Conservation (phyloP, 2,888 invertebrate species). For the Andrena trimmerana region DNA sequence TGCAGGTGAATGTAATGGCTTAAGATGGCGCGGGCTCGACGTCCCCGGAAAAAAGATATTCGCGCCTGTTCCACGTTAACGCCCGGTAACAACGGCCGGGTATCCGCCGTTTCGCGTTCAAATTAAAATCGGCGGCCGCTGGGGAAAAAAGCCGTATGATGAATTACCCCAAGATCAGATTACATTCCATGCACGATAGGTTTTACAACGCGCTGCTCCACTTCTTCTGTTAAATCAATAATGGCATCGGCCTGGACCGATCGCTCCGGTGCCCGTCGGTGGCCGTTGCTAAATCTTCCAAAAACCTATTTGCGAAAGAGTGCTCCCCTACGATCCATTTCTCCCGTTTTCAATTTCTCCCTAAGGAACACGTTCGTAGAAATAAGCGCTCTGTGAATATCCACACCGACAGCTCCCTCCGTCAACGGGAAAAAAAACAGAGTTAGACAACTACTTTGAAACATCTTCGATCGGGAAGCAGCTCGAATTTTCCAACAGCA, state of each 20-base stretch:
- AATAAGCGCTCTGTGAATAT: too few species aligned
- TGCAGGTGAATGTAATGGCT: neutral
- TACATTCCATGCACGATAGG: conserved; percentile 33
- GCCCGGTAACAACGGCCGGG: conserved; percentile 4
- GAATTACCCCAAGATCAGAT: conserved; percentile 44
- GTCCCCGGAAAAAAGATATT: conserved; percentile 7
- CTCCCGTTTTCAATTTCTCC: too few species aligned
- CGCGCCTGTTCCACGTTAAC: conserved; percentile 1
- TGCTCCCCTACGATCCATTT: conserved; percentile 1
- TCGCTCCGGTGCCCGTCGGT: conserved; percentile 8
- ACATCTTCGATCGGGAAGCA: too few species aligned
- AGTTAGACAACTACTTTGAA: too few species aligned
- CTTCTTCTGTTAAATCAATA: conserved; percentile 50
- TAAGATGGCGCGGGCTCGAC: conserved; percentile 19
- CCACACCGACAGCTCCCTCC: too few species aligned
- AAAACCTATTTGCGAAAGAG: conserved; percentile 9
- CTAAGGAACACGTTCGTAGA: too few species aligned
- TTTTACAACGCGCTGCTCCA: conserved; percentile 28
- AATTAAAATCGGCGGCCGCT: conserved; percentile 37
- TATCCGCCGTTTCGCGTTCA: conserved; percentile 9
- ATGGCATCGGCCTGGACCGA: conserved; percentile 33
- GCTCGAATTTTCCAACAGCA: too few species aligned
- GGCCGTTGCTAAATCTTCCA: conserved; percentile 42
- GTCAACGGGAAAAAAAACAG: too few species aligned
- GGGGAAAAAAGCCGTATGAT: conserved; percentile 23